phyloP scores from a whole-genome alignment of 2,888 invertebrate species.

The Gasteruption jaculator region DNA sequence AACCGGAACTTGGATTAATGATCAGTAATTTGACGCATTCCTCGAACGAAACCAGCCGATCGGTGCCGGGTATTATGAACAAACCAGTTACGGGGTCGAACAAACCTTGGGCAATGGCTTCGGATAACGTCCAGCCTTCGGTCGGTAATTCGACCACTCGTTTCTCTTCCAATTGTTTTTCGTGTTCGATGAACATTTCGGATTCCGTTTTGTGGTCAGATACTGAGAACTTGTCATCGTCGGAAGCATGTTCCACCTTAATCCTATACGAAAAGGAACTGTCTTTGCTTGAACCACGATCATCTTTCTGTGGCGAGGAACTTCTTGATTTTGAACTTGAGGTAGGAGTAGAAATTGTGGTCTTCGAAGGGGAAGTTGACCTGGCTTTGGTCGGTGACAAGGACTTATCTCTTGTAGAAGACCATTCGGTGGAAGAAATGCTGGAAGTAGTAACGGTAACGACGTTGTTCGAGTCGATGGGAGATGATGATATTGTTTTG shows the following conservation, averaged over 20 bases:
- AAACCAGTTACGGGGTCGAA: slow-evolving; percentile 81
- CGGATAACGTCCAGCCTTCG: slow-evolving; percentile 77
- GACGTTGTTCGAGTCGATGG: slow-evolving; percentile 5
- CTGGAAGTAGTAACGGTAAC: too few species aligned
- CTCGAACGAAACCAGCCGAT: slow-evolving; percentile 76
- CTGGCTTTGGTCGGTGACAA: slow-evolving; percentile 9
- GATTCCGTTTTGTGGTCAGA: slow-evolving; percentile 25
- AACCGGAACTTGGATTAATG: slow-evolving; percentile 78
- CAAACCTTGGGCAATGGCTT: slow-evolving; percentile 77
- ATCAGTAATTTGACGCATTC: slow-evolving; percentile 84
- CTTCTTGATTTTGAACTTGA: slow-evolving; percentile 12
- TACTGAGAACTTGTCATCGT: slow-evolving; percentile 5
- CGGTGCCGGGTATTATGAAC: slow-evolving; percentile 83
- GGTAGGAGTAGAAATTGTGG: slow-evolving; percentile 5
- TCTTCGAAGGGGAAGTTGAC: slow-evolving; percentile 7
- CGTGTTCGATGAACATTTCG: slow-evolving; percentile 23
- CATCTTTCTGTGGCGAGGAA: slow-evolving; percentile 18
- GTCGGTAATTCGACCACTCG: slow-evolving; percentile 75
- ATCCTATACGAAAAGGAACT: slow-evolving; percentile 1
- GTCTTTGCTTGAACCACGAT: slow-evolving; percentile 13
- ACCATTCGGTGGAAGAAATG: slow-evolving; percentile 4
- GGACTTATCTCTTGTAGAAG: slow-evolving; percentile 7
- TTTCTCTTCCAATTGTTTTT: slow-evolving; percentile 56
- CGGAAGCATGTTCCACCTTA: neutral
- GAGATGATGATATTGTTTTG: slow-evolving; percentile 11